Conservation (phyloP, 2,113 vertebrate species). For the Lipotes vexillifer region DNA sequence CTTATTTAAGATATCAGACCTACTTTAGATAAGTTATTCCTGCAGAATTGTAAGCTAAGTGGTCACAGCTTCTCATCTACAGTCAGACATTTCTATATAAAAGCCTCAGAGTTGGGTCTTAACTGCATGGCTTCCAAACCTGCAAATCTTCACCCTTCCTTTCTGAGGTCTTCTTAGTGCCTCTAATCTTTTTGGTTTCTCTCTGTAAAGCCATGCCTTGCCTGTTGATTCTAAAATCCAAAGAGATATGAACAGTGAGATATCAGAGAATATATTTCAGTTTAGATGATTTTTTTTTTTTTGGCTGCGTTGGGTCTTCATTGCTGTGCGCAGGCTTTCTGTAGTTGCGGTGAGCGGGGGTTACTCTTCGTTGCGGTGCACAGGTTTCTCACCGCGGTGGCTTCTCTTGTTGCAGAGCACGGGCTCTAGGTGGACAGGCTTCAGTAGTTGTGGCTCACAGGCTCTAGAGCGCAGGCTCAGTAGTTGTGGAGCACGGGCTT, state of each 20-base stretch:
- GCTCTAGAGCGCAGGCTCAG: too few relatives aligned
- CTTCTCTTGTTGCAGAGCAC: too few relatives aligned
- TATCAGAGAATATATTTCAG: neutral
- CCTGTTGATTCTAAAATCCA: slow-evolving; percentile 3
- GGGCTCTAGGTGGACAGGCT: too few relatives aligned
- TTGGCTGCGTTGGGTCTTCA: too few relatives aligned
- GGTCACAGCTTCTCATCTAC: neutral
- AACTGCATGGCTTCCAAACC: neutral
- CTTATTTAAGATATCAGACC: neutral
- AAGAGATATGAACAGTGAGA: slow-evolving; percentile 8
- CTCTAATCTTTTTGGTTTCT: neutral
- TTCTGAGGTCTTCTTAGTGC: neutral
- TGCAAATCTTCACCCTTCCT: neutral
- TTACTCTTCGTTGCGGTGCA: too few relatives aligned
- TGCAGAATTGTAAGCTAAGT: neutral
- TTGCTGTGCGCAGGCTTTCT: too few relatives aligned
- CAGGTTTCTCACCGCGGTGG: too few relatives aligned
- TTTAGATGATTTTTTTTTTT: neutral
- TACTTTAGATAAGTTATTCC: neutral
- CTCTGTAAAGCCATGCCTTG: neutral
- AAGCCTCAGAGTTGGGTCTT: neutral
- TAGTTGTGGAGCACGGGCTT: too few relatives aligned
- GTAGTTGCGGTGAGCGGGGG: too few relatives aligned
- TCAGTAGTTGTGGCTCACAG: too few relatives aligned
- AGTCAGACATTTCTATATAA: neutral